Conservation (phyloP, 2,888 invertebrate genomes). For the Oegoconia quadripuncta region DNA sequence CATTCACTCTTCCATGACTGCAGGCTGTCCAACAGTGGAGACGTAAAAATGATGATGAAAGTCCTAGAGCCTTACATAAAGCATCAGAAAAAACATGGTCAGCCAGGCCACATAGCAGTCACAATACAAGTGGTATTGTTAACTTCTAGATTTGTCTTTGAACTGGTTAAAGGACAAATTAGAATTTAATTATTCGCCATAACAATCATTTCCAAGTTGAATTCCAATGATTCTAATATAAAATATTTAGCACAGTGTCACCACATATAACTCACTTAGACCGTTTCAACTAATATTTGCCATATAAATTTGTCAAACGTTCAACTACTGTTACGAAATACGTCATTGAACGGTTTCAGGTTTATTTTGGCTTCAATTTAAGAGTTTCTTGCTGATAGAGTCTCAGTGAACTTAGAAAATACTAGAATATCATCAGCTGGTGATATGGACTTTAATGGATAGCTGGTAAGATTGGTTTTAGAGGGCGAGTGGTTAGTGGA, state of each 20-base stretch:
- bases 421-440: constrained; percentile 7
- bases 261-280: constrained; percentile 16
- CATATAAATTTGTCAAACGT: constrained; percentile 37
- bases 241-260: constrained; percentile 17
- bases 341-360: constrained; percentile 51
- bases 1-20: no score
- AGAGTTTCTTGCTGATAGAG: constrained; percentile 55
- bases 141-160: no score
- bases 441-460: constrained; percentile 26
- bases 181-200: no score
- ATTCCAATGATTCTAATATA: neutral
- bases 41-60: no score
- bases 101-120: no score
- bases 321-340: constrained; percentile 52
- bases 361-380: constrained; percentile 72
- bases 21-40: no score
- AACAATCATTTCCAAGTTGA: no score
- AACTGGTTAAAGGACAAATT: no score
- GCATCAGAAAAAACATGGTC: no score
- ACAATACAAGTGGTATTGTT: no score
- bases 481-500: constrained; percentile 38
- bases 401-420: constrained; percentile 46
- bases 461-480: constrained; percentile 27
- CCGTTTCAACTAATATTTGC: constrained; percentile 33
- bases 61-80: no score